These are phyloP conservation scores for Thamnophis elegans DNA, from an alignment of 2,797 vertebrate genomes.

Conservation along the genomic window DNA sequence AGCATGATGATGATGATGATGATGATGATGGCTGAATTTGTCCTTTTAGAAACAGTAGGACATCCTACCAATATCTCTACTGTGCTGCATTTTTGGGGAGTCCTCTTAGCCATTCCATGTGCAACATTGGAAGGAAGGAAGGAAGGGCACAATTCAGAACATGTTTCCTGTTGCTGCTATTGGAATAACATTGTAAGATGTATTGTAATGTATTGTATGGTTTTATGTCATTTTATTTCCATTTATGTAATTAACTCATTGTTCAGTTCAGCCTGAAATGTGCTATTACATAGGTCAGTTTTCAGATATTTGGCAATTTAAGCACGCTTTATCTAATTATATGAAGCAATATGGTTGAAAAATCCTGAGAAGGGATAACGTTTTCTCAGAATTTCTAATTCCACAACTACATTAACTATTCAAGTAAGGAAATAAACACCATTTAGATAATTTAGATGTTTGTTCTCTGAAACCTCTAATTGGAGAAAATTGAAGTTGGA, in stretches of 20 bases:
- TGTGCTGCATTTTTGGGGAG: neutral
- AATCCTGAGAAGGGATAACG: neutral
- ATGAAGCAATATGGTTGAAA: neutral
- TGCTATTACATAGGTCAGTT: neutral
- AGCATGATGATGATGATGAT: neutral
- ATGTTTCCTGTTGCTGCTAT: neutral
- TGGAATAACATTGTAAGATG: neutral
- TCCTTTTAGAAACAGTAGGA: neutral
- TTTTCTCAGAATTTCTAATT: neutral
- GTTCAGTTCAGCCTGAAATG: neutral
- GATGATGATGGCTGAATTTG: neutral
- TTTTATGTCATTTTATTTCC: neutral
- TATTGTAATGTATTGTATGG: neutral
- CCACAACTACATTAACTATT: neutral
- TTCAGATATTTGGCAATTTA: neutral
- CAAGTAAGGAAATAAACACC: neutral
- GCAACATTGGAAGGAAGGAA: neutral
- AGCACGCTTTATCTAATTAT: neutral
- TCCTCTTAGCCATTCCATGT: neutral
- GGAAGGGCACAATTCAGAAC: neutral
- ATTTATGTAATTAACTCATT: neutral
- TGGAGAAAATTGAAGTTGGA: neutral
- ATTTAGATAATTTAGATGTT: neutral
- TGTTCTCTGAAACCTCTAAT: neutral
- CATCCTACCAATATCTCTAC: neutral